phyloP scores from a whole-genome alignment of 2,113 vertebrate species.

The Oenanthe oenanthe region DNA sequence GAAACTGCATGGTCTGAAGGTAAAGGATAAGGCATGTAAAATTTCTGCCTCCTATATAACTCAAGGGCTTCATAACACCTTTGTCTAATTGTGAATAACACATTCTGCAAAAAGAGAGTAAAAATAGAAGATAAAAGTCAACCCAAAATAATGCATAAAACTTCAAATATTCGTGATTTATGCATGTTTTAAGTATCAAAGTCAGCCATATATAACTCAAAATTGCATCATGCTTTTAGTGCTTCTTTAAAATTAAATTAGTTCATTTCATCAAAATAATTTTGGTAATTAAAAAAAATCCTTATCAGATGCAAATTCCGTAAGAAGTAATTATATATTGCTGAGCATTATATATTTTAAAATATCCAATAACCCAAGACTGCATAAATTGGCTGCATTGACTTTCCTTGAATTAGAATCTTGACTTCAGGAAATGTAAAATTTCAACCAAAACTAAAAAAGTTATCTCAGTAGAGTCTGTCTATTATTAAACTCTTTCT shows the following conservation, averaged over 20 bases:
- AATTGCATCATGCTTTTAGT: neutral
- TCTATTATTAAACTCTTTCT: neutral
- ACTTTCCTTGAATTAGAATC: neutral
- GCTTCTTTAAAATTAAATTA: neutral
- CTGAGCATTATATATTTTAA: neutral
- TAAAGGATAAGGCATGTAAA: neutral
- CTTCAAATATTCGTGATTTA: neutral
- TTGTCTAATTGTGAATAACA: neutral
- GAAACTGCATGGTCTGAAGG: neutral
- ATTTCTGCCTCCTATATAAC: neutral
- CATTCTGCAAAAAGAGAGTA: neutral
- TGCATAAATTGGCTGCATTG: neutral
- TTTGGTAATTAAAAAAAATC: neutral
- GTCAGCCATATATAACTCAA: neutral
- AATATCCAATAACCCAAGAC: neutral
- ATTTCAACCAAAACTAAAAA: neutral
- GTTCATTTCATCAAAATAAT: neutral
- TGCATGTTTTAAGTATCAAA: neutral
- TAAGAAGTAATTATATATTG: neutral
- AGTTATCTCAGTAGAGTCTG: neutral
- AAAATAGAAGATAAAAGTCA: neutral
- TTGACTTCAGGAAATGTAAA: neutral
- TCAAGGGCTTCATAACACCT: neutral
- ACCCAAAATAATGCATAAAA: neutral
- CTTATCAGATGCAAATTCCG: neutral